Base-by-base conservation (phyloP, 2,113 vertebrate genomes). In the Climacteris rufus region DNA sequence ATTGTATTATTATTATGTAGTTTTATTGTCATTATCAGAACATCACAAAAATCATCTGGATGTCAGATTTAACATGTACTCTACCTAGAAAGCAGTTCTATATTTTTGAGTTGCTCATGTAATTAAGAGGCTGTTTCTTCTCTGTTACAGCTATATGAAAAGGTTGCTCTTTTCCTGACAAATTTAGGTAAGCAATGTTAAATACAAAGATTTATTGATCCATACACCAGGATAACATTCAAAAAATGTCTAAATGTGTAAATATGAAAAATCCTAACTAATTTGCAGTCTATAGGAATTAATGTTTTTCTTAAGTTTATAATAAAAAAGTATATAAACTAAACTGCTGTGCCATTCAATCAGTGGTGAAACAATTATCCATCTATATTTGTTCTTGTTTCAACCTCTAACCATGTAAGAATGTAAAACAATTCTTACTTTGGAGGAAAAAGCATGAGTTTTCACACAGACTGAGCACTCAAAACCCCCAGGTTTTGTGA, bases 101-200 rank as follows among this genome's bases (percentile, higher is more conserved):
- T 16, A 18, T 70, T 82, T 95, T 90, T 90, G 23, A 70, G 37
- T 16, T 5, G 0, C 6, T 59, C 53, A 44, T 3, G 2, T 78
- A 28, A 60, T 64, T 95, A 88, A 94, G 30, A 89, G 31, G 4
- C 18, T 90, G 6, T 93, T 96, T 94, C 60, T 98, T 92, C 80
- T 98, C 94, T 98, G 9, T 97, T 98, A 47, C 97, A 99, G 99
- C 97, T 99, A 40, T 99, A 99, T 98, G 99, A 99, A 98, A 99
- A 99, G 84, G 99, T 99, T 95, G 99, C 99, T 60, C 98, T 99
- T 83, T 97, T 99, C 86, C 98, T 99, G 93, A 99, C 99, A 77
- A 99, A 99, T 95, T 98, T 99, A 98, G 99, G 99, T 99, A 98
- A 98, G 99, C 97, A 61, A 44, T 40, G 42, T 63, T 64, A 54